Conservation (phyloP, 2,888 invertebrate genomes). For the Rhodophaea formosa region DNA sequence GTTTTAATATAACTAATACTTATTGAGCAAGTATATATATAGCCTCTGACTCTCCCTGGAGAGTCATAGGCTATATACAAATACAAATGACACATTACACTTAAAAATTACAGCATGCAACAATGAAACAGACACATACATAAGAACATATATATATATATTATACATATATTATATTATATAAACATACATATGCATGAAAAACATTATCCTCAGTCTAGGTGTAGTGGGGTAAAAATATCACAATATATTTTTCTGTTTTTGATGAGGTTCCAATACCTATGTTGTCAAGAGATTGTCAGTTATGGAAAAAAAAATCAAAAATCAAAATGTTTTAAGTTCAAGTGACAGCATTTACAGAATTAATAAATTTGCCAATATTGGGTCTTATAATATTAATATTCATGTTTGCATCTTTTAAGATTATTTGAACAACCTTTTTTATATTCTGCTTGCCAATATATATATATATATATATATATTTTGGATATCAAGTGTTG, state of each 20-base stretch:
- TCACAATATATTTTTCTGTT: neutral
- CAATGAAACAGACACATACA: no score
- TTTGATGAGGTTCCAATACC: neutral
- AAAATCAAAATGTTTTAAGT: slow-evolving; percentile 26
- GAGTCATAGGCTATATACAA: no score
- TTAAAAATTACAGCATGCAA: no score
- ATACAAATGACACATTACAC: no score
- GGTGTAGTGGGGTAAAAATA: no score
- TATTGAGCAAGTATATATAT: no score
- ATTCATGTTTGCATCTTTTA: neutral
- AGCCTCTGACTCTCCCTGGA: no score
- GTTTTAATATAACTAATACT: no score
- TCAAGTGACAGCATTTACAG: slow-evolving; percentile 25
- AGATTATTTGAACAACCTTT: neutral
- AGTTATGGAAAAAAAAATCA: slow-evolving; percentile 18
- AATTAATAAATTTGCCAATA: slow-evolving; percentile 7
- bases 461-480: slow-evolving; percentile 17
- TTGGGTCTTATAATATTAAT: slow-evolving; percentile 2
- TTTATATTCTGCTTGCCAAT: neutral
- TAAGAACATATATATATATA: no score
- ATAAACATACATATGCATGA: no score
- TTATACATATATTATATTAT: no score
- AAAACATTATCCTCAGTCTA: no score
- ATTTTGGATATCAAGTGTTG: neutral
- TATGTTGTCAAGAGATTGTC: slow-evolving; percentile 7